Base-by-base conservation (phyloP, 2,888 invertebrate genomes). In the Calliphora vomitoria region DNA sequence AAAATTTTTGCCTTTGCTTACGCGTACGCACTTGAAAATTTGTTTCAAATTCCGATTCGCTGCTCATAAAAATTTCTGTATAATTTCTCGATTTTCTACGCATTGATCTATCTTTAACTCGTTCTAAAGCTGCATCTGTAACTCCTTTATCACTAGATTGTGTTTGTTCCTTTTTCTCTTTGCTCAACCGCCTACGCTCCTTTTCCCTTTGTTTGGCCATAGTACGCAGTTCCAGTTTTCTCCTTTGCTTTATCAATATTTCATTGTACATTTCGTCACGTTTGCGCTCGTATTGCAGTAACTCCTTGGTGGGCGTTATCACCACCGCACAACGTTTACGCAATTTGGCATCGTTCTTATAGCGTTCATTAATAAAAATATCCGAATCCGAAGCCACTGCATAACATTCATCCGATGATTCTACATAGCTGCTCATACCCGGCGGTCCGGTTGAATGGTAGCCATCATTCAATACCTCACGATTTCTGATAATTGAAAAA, bases 171-270 rank as follows among this genome's bases (percentile, higher is more conserved):
- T 15, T 71, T 50, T 75, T 71, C 15, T 81, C 72, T 18, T 84
- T 25, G n/a, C 10, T 44, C 20, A 38, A 35, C 1, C 66, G 44
- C 11, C 58, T 69, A 18, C 69, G 47, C 31, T 87, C 85, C 18
- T 87, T 87, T 64, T 87, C 87, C 10, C 66, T 75, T 53, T 75
- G 78, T 11, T 87, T 87, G 64, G 85, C 87, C 11, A 87, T 20
- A 15, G 82, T 35, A 35, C 79, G 79, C 2, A 82, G 18, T 64
- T 87, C 85, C 35, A 85, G 35, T 58, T 82, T 82, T 79, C 79
- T 55, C 53, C 87, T 72, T 82, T 87, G 87, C 35, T 85, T 66
- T 20, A 66, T 75, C 35, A 87, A 74, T 55, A 87, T 79, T 62
- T 79, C 64, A 82, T 85, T 87, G 64, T 82, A 87, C 82, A 85